A percentile compares a stretch with the other conserved stretches of the same genome.
phyloP scores from a whole-genome alignment of 2,888 invertebrate genomes.

The Pimpla rufipes region DNA sequence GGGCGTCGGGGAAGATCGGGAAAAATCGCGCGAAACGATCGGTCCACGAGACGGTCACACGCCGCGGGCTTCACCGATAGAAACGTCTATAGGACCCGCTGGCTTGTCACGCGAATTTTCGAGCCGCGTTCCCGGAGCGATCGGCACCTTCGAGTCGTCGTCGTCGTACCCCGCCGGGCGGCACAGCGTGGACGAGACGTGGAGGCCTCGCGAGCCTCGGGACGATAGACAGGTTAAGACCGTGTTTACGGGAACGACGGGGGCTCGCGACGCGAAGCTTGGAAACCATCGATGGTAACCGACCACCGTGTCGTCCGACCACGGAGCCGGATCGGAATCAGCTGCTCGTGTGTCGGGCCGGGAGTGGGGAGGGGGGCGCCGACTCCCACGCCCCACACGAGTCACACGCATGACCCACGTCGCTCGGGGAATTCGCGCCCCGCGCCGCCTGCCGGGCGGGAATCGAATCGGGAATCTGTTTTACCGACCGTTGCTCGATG shows the following conservation, averaged over 20 bases:
- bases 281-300: slow-evolving; percentile 41
- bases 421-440: background rate
- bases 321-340: slow-evolving; percentile 45
- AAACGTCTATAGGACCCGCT: background rate
- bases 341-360: slow-evolving; percentile 19
- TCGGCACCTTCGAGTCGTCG: no score
- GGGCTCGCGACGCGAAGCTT: slow-evolving; percentile 52
- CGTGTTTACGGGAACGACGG: slow-evolving; percentile 1
- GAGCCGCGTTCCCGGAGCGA: background rate
- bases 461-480: background rate
- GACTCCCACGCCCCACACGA: slow-evolving; percentile 31
- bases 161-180: no score
- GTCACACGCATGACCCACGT: background rate
- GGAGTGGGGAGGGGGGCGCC: background rate
- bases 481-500: no score
- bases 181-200: background rate
- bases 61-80: no score
- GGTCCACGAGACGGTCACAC: no score
- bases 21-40: no score
- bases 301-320: slow-evolving; percentile 42
- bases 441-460: background rate
- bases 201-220: no score
- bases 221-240: no score
- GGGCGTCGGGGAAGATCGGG: no score
- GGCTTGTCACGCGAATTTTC: background rate